Evolutionary conservation across 2,797 vertebrate genomes (phyloP).

Genomic region (Sorex maritimensis): DNA sequence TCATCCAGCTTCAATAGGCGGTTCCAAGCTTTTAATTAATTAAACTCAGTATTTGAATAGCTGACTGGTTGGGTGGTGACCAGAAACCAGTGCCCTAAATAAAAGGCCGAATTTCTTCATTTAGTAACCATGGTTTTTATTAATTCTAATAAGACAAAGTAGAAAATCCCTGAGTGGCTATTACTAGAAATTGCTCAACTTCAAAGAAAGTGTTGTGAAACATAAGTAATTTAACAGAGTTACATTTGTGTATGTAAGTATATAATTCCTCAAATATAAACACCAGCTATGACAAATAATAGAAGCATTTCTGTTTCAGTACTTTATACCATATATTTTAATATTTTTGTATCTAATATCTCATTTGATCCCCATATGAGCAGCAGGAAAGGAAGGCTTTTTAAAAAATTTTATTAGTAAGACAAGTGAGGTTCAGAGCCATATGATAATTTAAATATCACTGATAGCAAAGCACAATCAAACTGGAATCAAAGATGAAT

Average conservation of each 20-base stretch:
- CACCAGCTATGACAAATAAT: background rate
- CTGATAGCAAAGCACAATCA: background rate
- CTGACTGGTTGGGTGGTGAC: slow-evolving; percentile 64
- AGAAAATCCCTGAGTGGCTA: slow-evolving; percentile 24
- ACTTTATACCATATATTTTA: background rate
- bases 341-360: background rate
- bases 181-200: slow-evolving; percentile 31
- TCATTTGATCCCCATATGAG: background rate
- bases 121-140: slow-evolving; percentile 62
- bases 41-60: slow-evolving; percentile 74
- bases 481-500: background rate
- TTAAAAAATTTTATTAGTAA: background rate
- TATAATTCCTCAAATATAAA: slow-evolving; percentile 15
- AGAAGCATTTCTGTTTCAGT: background rate
- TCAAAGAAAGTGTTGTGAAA: slow-evolving; percentile 62
- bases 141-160: slow-evolving; percentile 72
- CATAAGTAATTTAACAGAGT: slow-evolving; percentile 53
- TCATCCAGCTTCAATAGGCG: slow-evolving; percentile 66
- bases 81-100: slow-evolving; percentile 73
- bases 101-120: slow-evolving; percentile 76
- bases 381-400: background rate
- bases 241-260: background rate
- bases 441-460: background rate
- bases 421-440: background rate
- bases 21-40: slow-evolving; percentile 80